Conservation (phyloP, 2,113 vertebrate species). For the Lepisosteus oculatus region DNA sequence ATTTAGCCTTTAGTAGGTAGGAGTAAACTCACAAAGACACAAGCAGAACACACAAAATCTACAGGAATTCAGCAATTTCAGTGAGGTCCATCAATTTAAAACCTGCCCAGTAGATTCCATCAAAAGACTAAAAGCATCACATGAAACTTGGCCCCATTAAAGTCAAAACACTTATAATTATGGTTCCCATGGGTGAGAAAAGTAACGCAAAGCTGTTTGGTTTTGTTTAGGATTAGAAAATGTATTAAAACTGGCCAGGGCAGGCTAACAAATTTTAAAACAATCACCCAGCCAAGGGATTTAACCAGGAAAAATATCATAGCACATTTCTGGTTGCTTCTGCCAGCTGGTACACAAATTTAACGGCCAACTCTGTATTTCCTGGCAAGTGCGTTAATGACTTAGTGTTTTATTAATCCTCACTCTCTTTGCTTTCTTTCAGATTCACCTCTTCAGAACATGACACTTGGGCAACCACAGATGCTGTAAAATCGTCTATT, state of each 20-base stretch:
- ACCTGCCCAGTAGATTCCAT: neutral
- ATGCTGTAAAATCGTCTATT: too few species aligned
- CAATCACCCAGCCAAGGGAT: neutral
- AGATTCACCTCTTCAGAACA: too few species aligned
- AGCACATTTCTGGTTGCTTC: neutral
- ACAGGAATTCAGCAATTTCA: too few species aligned
- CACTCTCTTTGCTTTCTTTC: too few species aligned
- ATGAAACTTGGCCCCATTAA: neutral
- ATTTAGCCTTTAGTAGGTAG: too few species aligned
- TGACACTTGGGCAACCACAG: too few species aligned
- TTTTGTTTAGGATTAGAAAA: constrained; percentile 2
- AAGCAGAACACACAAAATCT: too few species aligned
- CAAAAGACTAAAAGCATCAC: neutral
- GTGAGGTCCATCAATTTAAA: too few species aligned
- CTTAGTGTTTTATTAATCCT: neutral
- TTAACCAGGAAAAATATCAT: neutral
- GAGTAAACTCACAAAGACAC: too few species aligned
- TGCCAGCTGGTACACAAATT: neutral
- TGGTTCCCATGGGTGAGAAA: neutral
- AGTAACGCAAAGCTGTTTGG: neutral
- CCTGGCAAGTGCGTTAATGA: neutral
- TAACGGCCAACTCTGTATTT: neutral
- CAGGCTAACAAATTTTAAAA: neutral
- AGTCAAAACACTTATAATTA: neutral
- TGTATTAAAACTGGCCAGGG: neutral